phyloP scores from a whole-genome alignment of 1,140 invertebrate species.

The Drosophila sturtevanti region DNA sequence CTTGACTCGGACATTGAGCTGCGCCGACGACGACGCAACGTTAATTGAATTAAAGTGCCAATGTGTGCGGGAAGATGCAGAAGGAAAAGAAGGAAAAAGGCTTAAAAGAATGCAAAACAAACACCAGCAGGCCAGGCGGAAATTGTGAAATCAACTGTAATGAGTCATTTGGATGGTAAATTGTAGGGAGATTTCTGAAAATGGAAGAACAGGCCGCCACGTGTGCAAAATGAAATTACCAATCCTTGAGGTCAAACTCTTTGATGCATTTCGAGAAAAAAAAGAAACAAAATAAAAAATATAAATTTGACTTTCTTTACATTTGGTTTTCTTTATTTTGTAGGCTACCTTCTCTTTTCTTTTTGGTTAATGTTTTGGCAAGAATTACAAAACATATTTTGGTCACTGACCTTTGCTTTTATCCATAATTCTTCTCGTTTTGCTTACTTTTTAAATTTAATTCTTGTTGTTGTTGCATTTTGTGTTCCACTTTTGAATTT shows the following conservation, averaged over 20 bases:
- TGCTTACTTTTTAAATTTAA: constrained; percentile 39
- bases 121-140: constrained; percentile 31
- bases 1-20: constrained; percentile 71
- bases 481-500: constrained; percentile 64
- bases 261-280: constrained; percentile 1
- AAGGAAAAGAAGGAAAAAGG: constrained; percentile 20
- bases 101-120: constrained; percentile 40
- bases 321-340: constrained; percentile 21
- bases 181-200: not conserved
- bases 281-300: not conserved
- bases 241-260: constrained; percentile 11
- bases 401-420: constrained; percentile 63
- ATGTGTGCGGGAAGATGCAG: constrained; percentile 30
- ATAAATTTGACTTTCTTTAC: constrained; percentile 3
- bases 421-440: constrained; percentile 34
- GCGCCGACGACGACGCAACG: constrained; percentile 55
- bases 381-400: constrained; percentile 64
- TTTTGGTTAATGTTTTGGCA: constrained; percentile 45
- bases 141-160: constrained; percentile 46
- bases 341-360: constrained; percentile 46
- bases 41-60: constrained; percentile 77
- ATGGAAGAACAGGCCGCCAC: constrained; percentile 8
- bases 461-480: constrained; percentile 43
- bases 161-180: not conserved
- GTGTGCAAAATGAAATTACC: not conserved